Evolutionary conservation across 2,113 vertebrate genomes (phyloP).

Genomic region (Scomber japonicus): DNA sequence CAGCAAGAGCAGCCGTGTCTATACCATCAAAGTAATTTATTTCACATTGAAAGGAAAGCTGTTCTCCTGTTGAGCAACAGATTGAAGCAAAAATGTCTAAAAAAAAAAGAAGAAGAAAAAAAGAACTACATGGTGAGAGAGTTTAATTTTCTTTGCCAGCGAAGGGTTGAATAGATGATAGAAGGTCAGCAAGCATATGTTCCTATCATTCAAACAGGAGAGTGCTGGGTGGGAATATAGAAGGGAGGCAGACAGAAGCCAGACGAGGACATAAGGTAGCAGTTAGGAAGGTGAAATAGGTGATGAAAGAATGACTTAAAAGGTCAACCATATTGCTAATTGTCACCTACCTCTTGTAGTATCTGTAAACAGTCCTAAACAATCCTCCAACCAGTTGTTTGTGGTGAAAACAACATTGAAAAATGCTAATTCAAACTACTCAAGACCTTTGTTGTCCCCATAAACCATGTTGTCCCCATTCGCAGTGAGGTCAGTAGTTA

Average conservation of each 20-base stretch:
- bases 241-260: not conserved
- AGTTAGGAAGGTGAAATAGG: not conserved
- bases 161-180: conserved; percentile 16
- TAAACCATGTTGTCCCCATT: no score
- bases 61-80: conserved; percentile 1
- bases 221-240: not conserved
- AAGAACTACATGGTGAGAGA: not conserved
- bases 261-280: not conserved
- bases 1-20: not conserved
- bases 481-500: no score
- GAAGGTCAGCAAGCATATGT: conserved; percentile 3
- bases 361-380: no score
- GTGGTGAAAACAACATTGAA: no score
- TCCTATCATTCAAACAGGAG: not conserved
- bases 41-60: not conserved
- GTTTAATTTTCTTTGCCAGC: conserved; percentile 34
- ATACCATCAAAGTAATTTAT: not conserved
- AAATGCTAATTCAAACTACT: no score
- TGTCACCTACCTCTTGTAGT: no score
- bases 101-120: not conserved
- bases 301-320: not conserved
- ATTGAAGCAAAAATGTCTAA: conserved; percentile 1
- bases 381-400: no score
- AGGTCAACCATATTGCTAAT: not conserved
- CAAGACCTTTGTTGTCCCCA: no score